Percentiles rank a stretch among this genome's conserved stretches.
These are phyloP conservation scores for Heliangelus exortis DNA, from an alignment of 2,797 vertebrate genomes.

Conservation along the genomic window DNA sequence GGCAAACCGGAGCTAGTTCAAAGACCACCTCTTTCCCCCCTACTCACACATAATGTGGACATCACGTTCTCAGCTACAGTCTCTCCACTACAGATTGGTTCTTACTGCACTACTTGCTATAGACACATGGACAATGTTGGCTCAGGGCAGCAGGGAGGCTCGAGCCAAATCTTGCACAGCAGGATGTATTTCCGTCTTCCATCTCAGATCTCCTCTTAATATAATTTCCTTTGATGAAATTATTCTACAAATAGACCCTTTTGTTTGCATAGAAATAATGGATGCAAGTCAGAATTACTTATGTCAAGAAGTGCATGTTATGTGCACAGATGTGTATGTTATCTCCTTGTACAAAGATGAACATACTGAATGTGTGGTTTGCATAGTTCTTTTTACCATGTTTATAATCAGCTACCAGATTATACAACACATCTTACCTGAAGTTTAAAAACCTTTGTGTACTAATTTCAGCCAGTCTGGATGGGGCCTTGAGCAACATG, in stretches of 20 bases:
- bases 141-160: background rate
- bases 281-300: background rate
- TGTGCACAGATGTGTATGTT: rapidly evolving
- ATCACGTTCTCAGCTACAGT: background rate
- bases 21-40: background rate
- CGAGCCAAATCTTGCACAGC: background rate
- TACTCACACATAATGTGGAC: background rate
- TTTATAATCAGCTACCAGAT: background rate
- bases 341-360: background rate
- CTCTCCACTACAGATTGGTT: background rate
- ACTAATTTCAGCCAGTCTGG: too few relatives aligned
- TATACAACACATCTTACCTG: background rate
- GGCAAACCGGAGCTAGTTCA: background rate
- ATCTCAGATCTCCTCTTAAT: background rate
- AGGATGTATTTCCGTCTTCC: slow-evolving; percentile 33
- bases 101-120: background rate
- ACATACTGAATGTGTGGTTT: background rate
- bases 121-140: background rate
- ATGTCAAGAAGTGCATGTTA: background rate
- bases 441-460: background rate
- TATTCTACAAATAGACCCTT: background rate
- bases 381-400: background rate
- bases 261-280: background rate
- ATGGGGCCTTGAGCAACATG: too few relatives aligned
- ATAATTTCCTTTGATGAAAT: slow-evolving; percentile 15